Base-by-base conservation (phyloP, 2,797 vertebrate species). In the Sebastes baramenuke region DNA sequence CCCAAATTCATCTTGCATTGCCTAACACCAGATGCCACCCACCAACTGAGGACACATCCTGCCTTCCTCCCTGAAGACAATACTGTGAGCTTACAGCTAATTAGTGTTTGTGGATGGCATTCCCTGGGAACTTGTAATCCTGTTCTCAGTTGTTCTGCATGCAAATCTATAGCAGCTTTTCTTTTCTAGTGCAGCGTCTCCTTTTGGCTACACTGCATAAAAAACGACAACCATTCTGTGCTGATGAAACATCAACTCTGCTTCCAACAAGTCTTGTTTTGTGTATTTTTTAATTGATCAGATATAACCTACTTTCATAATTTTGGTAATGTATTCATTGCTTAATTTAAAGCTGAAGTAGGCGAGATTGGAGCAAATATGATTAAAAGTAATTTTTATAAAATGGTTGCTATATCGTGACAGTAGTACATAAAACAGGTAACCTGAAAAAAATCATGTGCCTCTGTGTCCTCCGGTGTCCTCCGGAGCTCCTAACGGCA, bases 41-140 rank as follows among this genome's bases (percentile, higher is more conserved):
- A 89, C 80, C 36, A 64, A 67, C 85, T 59, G 64, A 84, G 59
- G 64, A 79, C 27, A 78, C 75, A 46, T 77, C 49, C 77, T 72
- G 66, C 69, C 65, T 75, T 59, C 70, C 77, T 85, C 80, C 65
- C 78, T 1, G 58, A 78, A 87, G 81, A 88, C 74, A 73, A 81
- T 46, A 61, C 84, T 73, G 58, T 42, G 54, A 81, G 86, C 71
- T 88, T 70, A 80, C 56, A 76, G 81, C 80, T 92, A 90, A 93
- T 92, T 85, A 86, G 75, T 80, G 81, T 91, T 90, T 92, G 82
- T 82, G 80, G 82, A 86, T 20, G 52, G 56, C 81, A 58, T 85
- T 92, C 85, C 82, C 84, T 70, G 84, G 84, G 83, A 86, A 83
- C 81, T 18, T 66, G 68, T 85, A 82, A 94, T 88, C 82, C 75